These are phyloP conservation scores for Drosophila eugracilis DNA, from an alignment of 1,140 invertebrate genomes.

Conservation along the genomic window DNA sequence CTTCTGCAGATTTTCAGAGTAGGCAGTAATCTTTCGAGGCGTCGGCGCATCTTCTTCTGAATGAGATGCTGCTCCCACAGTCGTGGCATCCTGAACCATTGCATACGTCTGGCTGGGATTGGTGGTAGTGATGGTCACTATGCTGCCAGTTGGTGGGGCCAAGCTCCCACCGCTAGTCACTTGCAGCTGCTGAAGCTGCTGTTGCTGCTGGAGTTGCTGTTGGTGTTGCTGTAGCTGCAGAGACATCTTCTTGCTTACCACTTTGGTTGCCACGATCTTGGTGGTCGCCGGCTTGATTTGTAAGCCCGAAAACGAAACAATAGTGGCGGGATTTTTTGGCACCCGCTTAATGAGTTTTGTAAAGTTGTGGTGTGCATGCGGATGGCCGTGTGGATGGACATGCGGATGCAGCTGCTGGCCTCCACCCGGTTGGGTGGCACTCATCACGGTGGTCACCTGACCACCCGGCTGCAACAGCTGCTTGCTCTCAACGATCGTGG, in stretches of 20 bases:
- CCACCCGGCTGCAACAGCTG: constrained; percentile 37
- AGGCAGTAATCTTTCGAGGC: constrained; percentile 26
- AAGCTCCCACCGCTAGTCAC: constrained; percentile 85
- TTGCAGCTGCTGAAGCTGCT: constrained; percentile 78
- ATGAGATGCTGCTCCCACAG: neutral
- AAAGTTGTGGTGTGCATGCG: constrained; percentile 50
- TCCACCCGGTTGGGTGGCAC: neutral
- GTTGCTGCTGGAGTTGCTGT: constrained; percentile 80
- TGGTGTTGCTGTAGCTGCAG: constrained; percentile 67
- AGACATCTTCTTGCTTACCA: constrained; percentile 76
- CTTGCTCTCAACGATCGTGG: constrained; percentile 71
- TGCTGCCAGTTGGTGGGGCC: constrained; percentile 65
- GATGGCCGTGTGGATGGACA: constrained; percentile 40
- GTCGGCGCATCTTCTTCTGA: constrained; percentile 4
- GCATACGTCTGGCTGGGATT: constrained; percentile 81
- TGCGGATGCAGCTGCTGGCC: constrained; percentile 36
- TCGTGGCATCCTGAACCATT: constrained; percentile 51
- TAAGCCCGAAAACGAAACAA: constrained; percentile 75
- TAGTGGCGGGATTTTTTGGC: constrained; percentile 73
- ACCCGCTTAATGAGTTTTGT: constrained; percentile 70
- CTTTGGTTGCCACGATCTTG: constrained; percentile 77
- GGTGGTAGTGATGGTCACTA: constrained; percentile 84
- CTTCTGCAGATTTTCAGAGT: constrained; percentile 68
- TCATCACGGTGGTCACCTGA: constrained; percentile 40
- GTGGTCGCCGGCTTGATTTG: constrained; percentile 77